Conservation (phyloP, 2,888 invertebrate species). For the Scaptomyza cyrtandrae region DNA sequence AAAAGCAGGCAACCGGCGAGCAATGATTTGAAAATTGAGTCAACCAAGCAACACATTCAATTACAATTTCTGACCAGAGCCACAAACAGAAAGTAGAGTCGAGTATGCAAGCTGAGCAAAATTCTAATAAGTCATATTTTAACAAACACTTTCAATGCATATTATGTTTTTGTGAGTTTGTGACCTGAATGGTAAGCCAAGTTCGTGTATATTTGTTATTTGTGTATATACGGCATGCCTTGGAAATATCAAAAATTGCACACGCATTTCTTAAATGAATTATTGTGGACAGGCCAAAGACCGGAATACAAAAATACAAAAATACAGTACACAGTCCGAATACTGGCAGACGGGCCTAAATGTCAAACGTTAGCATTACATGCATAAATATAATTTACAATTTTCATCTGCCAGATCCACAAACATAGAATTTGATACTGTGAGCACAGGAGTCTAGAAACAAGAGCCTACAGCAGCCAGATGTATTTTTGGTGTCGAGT, state of each 20-base stretch:
- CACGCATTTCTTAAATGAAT: slow-evolving; percentile 67
- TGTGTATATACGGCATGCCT: slow-evolving; percentile 11
- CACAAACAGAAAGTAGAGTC: not conserved
- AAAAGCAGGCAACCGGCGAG: not conserved
- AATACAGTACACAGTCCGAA: not conserved
- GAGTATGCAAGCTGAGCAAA: slow-evolving; percentile 16
- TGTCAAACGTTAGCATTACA: slow-evolving; percentile 73
- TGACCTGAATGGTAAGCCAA: slow-evolving; percentile 25
- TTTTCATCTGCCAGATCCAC: slow-evolving; percentile 67
- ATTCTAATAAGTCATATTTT: slow-evolving; percentile 56
- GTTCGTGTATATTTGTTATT: slow-evolving; percentile 28
- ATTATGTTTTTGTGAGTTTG: slow-evolving; percentile 28
- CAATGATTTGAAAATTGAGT: slow-evolving; percentile 14
- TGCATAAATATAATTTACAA: slow-evolving; percentile 77
- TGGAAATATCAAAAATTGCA: slow-evolving; percentile 47
- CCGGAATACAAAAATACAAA: slow-evolving; percentile 20
- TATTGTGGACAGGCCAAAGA: slow-evolving; percentile 63
- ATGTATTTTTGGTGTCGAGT: slow-evolving; percentile 27
- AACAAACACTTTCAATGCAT: slow-evolving; percentile 44
- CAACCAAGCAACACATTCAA: slow-evolving; percentile 52
- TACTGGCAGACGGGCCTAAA: slow-evolving; percentile 38
- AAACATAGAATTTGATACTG: slow-evolving; percentile 67
- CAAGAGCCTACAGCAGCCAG: slow-evolving; percentile 12
- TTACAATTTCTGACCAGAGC: slow-evolving; percentile 29
- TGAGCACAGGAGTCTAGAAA: slow-evolving; percentile 7